These are phyloP conservation scores for Catostylus mosaicus DNA, from an alignment of 30 jellyfish, hydroid and myxozoan species.

Conservation along the genomic window DNA sequence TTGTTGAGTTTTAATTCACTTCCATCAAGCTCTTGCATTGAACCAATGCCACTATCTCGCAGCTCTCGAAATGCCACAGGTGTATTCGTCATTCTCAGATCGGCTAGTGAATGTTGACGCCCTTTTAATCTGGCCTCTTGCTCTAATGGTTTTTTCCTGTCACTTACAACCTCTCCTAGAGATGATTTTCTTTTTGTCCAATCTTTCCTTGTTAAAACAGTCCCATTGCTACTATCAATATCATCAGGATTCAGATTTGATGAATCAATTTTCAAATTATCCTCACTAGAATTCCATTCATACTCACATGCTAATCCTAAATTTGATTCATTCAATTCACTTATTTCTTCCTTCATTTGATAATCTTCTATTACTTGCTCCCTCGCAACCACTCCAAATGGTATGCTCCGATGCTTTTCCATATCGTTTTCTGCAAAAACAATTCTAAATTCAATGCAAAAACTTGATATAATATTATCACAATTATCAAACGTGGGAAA, in stretches of 20 bases:
- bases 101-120: slow-evolving; percentile 43
- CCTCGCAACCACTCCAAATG: not conserved
- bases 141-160: not conserved
- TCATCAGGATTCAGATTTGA: not conserved
- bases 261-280: not conserved
- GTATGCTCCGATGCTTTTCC: not conserved
- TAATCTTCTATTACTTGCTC: not conserved
- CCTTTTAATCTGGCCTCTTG: not conserved
- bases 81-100: not conserved
- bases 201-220: not conserved
- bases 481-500: too few species aligned
- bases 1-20: slow-evolving; percentile 20
- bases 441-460: too few species aligned
- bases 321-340: not conserved
- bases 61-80: slow-evolving; percentile 29
- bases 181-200: not conserved
- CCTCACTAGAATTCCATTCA: not conserved
- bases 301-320: not conserved
- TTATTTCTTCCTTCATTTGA: not conserved
- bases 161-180: not conserved
- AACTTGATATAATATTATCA: too few species aligned
- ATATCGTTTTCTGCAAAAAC: not conserved
- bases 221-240: not conserved
- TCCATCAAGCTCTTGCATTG: slow-evolving; percentile 56
- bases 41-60: slow-evolving; percentile 72